phyloP scores from a whole-genome alignment of 2,888 invertebrate genomes.

The Gandaritis pyraliata region DNA sequence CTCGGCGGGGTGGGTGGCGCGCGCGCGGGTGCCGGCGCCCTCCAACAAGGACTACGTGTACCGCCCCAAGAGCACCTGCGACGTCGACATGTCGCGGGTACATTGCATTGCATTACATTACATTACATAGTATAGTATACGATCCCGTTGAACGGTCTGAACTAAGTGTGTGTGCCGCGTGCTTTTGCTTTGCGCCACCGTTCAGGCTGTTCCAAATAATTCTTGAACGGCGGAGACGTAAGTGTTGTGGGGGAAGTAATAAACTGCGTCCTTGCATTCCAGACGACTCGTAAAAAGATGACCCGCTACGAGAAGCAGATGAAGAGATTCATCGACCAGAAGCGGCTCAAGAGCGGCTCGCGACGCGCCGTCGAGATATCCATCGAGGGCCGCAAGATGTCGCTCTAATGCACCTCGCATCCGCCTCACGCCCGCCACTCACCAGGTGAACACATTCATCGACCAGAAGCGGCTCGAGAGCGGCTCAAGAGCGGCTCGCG shows the following conservation, averaged over 20 bases:
- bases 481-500: too few species aligned
- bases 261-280: constrained; percentile 40
- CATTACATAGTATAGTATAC: too few species aligned
- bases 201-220: too few species aligned
- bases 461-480: too few species aligned
- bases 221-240: too few species aligned
- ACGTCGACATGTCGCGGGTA: constrained; percentile 93
- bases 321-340: constrained; percentile 94
- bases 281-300: constrained; percentile 92
- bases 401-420: constrained; percentile 84
- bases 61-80: constrained; percentile 95
- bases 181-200: too few species aligned
- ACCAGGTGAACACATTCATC: too few species aligned
- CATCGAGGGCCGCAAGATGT: constrained; percentile 98
- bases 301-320: constrained; percentile 96
- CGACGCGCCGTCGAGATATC: constrained; percentile 96
- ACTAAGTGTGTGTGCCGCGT: too few species aligned
- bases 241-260: too few species aligned
- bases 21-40: constrained; percentile 97
- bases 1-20: constrained; percentile 96
- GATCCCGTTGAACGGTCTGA: too few species aligned
- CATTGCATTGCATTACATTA: too few species aligned
- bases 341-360: constrained; percentile 90
- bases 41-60: constrained; percentile 98
- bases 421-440: background rate